Percentiles rank a stretch among this genome's conserved stretches.
Evolutionary conservation across 2,113 vertebrate genomes (phyloP).

Genomic region (Podilymbus podiceps): DNA sequence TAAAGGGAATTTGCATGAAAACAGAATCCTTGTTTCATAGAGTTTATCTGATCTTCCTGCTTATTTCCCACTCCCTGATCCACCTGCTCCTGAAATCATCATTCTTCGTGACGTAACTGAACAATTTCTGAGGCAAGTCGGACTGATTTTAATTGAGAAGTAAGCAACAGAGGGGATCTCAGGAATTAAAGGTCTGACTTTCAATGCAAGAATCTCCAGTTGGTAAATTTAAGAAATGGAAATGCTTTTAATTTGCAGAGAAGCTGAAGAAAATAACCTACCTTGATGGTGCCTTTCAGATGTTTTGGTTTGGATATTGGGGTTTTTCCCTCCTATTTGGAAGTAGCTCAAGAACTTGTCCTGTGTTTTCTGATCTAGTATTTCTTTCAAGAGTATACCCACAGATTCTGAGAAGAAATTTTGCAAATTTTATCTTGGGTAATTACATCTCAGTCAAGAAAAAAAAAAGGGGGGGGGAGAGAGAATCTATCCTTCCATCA

Average conservation of each 20-base stretch:
- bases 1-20: constrained; percentile 16
- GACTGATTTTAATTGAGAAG: background rate
- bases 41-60: background rate
- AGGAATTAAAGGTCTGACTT: background rate
- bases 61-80: background rate
- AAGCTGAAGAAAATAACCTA: background rate
- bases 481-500: background rate
- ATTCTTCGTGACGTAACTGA: rapidly evolving
- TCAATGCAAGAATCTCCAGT: background rate
- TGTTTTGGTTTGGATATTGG: background rate
- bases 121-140: background rate
- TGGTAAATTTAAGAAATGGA: background rate
- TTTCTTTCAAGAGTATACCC: background rate
- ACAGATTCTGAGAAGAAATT: background rate
- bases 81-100: background rate
- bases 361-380: background rate
- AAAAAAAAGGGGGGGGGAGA: too few relatives aligned
- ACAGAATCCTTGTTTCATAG: background rate
- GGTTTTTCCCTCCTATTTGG: background rate
- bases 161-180: background rate
- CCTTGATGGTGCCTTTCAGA: background rate
- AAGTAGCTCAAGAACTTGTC: background rate
- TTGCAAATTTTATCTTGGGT: background rate
- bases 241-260: background rate
- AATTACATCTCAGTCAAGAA: background rate